These are phyloP conservation scores for Phrixothrix hirtus DNA, from an alignment of 2,888 invertebrate genomes.

Conservation along the genomic window DNA sequence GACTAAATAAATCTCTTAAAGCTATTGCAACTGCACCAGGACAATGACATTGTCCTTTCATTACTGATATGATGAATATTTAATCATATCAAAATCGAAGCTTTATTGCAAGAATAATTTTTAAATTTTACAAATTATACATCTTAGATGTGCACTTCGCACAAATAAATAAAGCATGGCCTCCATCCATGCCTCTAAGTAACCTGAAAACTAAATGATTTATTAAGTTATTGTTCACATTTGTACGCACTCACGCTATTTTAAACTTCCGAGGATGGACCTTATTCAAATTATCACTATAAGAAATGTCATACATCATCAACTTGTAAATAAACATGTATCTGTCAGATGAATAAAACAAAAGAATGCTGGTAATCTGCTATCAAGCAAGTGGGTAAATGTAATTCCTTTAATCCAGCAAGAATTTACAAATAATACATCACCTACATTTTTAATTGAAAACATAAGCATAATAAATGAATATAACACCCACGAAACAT, in stretches of 20 bases:
- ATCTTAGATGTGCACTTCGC: constrained; percentile 11
- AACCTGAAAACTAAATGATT: constrained; percentile 21
- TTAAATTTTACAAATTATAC: constrained; percentile 9
- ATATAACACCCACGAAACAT: constrained; percentile 51
- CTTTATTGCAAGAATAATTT: background rate
- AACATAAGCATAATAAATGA: constrained; percentile 49
- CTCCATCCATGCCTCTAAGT: constrained; percentile 28
- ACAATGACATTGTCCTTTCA: background rate
- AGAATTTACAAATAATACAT: constrained; percentile 39
- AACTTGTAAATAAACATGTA: constrained; percentile 54
- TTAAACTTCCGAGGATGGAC: constrained; percentile 2
- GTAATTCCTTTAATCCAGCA: constrained; percentile 17
- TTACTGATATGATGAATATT: constrained; percentile 5
- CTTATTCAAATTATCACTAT: constrained; percentile 5
- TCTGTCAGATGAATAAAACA: constrained; percentile 43
- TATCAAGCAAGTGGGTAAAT: constrained; percentile 21
- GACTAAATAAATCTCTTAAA: constrained; percentile 6
- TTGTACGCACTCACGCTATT: background rate
- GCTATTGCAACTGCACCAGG: background rate
- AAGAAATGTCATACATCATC: constrained; percentile 29
- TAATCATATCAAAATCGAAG: background rate
- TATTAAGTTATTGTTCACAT: background rate
- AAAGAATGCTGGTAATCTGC: constrained; percentile 27
- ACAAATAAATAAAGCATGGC: constrained; percentile 23
- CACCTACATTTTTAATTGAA: constrained; percentile 45